Conservation (phyloP, 2,113 vertebrate species). For the Cyrtonyx montezumae region DNA sequence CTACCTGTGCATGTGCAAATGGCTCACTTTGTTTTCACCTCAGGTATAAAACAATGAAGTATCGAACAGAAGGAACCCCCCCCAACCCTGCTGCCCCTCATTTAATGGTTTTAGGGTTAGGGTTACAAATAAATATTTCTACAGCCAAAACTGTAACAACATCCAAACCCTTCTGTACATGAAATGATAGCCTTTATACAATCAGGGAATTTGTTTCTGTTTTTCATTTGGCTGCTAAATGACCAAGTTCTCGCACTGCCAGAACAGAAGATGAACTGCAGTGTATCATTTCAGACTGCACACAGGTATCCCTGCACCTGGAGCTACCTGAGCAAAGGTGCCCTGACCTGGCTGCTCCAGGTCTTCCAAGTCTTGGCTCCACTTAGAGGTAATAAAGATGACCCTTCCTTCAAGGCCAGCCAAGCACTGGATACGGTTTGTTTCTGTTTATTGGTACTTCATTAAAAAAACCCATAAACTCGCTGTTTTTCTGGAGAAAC, state of each 20-base stretch:
- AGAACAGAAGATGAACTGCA: not conserved
- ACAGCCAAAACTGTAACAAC: not conserved
- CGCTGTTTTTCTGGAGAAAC: not conserved
- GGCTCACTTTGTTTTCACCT: not conserved
- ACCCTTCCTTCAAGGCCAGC: fast-evolving
- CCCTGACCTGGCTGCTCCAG: not conserved
- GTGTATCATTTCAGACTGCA: not conserved
- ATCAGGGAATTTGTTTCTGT: not conserved
- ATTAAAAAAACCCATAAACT: not conserved
- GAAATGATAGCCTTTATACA: not conserved
- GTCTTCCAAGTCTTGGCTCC: not conserved
- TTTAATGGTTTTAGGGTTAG: not conserved
- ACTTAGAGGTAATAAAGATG: fast-evolving
- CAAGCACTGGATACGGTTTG: not conserved
- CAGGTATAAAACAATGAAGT: not conserved
- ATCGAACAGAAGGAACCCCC: fast-evolving
- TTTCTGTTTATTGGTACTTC: not conserved
- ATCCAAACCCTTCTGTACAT: not conserved
- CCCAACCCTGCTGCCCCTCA: fast-evolving
- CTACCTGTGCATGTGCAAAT: not conserved
- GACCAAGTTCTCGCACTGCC: not conserved
- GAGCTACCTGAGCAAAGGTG: not conserved
- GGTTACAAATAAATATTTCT: fast-evolving
- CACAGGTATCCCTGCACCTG: no score
- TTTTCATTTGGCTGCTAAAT: not conserved